Evolutionary conservation across 1,140 invertebrate genomes (phyloP).

Genomic region (Nephila pilipes): DNA sequence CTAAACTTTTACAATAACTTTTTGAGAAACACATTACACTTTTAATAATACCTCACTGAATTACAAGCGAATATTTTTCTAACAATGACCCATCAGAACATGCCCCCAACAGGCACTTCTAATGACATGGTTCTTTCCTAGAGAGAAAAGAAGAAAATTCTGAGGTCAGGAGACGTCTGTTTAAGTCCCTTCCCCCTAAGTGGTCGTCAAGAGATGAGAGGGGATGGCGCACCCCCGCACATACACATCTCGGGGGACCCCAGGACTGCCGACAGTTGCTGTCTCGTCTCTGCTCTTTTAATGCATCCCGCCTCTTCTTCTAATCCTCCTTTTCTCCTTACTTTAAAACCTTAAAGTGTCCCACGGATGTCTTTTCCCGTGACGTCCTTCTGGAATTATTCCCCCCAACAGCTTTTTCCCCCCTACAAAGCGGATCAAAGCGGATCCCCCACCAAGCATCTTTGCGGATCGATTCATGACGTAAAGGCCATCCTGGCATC

Average conservation of each 20-base stretch:
- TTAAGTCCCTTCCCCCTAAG: slow-evolving; percentile 35
- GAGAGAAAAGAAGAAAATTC: neutral
- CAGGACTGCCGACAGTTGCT: slow-evolving; percentile 61
- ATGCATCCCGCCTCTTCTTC: slow-evolving; percentile 72
- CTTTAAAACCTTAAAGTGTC: slow-evolving; percentile 77
- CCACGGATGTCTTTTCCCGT: slow-evolving; percentile 68
- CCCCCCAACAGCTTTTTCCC: neutral
- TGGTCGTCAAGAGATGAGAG: slow-evolving; percentile 38
- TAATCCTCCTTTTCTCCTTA: slow-evolving; percentile 72
- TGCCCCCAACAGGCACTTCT: neutral
- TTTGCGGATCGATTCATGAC: slow-evolving; percentile 41
- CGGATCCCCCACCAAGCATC: slow-evolving; percentile 28
- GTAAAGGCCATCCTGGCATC: slow-evolving; percentile 53
- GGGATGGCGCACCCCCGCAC: neutral
- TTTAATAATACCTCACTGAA: too few species aligned
- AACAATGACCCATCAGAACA: too few species aligned
- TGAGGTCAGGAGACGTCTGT: slow-evolving; percentile 45
- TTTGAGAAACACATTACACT: too few species aligned
- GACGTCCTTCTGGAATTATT: slow-evolving; percentile 25
- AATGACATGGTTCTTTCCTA: neutral
- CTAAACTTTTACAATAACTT: too few species aligned
- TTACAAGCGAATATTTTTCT: too few species aligned
- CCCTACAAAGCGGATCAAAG: slow-evolving; percentile 59
- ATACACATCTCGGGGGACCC: slow-evolving; percentile 22
- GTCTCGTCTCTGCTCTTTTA: slow-evolving; percentile 55